phyloP scores from a whole-genome alignment of 2,797 vertebrate species.

The Chromis chromis region DNA sequence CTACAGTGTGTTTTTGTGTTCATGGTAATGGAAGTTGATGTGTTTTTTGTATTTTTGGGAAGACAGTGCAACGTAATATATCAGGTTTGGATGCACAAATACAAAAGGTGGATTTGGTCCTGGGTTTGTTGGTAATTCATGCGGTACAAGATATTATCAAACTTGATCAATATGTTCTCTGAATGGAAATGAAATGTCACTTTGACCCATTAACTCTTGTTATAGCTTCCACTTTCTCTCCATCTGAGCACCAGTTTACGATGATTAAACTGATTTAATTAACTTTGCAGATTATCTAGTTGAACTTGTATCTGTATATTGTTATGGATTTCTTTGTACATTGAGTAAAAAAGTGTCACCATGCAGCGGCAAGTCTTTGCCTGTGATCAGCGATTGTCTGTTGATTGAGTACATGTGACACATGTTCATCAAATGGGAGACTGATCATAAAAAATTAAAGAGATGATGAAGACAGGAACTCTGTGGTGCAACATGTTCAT shows the following conservation, averaged over 20 bases:
- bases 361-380: background rate
- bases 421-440: constrained; percentile 3
- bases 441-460: constrained; percentile 1
- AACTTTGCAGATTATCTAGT: background rate
- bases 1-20: too few relatives aligned
- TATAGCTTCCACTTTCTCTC: background rate
- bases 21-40: too few relatives aligned
- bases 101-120: too few relatives aligned
- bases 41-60: too few relatives aligned
- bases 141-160: too few relatives aligned
- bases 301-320: background rate
- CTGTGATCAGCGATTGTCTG: background rate
- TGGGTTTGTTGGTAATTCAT: too few relatives aligned
- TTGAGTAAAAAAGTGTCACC: background rate
- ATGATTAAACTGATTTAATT: background rate
- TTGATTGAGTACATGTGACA: constrained; percentile 13
- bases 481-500: background rate
- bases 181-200: too few relatives aligned
- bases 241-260: background rate
- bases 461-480: background rate
- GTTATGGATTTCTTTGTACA: background rate
- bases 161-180: too few relatives aligned
- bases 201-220: too few relatives aligned
- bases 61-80: too few relatives aligned
- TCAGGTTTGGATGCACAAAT: too few relatives aligned